Conservation (phyloP, 2,797 vertebrate genomes). For the Rhodeus uyekii region DNA sequence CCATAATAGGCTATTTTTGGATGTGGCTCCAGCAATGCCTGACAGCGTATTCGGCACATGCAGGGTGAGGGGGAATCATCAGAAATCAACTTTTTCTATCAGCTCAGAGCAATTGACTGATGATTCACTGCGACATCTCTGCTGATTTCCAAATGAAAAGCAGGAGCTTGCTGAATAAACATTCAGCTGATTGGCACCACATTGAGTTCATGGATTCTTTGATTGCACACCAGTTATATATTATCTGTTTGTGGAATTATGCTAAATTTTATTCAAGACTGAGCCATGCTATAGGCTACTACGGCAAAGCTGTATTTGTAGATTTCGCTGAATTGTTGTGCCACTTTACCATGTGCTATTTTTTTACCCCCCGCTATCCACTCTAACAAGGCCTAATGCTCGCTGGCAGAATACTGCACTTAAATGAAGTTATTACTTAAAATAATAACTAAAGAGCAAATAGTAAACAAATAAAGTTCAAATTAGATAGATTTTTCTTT, state of each 20-base stretch:
- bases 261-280: conserved; percentile 46
- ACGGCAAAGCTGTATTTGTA: not conserved
- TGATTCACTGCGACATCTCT: conserved; percentile 73
- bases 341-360: not conserved
- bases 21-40: conserved; percentile 47
- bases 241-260: conserved; percentile 49
- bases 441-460: not conserved
- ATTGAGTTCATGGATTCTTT: conserved; percentile 77
- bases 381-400: not conserved
- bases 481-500: not conserved
- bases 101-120: conserved; percentile 77
- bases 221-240: conserved; percentile 73
- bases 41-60: conserved; percentile 40
- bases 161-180: conserved; percentile 72
- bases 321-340: not conserved
- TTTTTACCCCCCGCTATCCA: not conserved
- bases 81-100: conserved; percentile 75
- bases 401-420: not conserved
- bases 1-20: conserved; percentile 38
- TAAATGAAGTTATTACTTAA: not conserved
- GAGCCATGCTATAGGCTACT: conserved; percentile 27
- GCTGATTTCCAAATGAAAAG: conserved; percentile 78
- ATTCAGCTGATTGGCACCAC: conserved; percentile 81
- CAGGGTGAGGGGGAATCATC: conserved; percentile 67
- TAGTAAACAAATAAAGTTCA: not conserved